Percentiles rank a stretch among this genome's conserved stretches.
phyloP scores from a whole-genome alignment of 2,797 vertebrate species.

The Poeciliopsis infans region DNA sequence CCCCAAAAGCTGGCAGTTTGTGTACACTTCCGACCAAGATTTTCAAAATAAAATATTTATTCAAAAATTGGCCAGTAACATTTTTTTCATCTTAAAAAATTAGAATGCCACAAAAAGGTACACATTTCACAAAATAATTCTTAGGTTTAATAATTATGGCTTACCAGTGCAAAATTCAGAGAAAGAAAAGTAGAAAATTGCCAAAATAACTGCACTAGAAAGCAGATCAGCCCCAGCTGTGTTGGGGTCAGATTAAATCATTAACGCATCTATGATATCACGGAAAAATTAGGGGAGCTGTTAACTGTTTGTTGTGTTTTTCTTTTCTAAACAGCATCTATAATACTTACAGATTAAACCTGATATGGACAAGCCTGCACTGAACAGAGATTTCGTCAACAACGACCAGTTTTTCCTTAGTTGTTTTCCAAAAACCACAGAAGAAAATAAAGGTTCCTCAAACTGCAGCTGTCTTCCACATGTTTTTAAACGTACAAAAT shows the following conservation, averaged over 20 bases:
- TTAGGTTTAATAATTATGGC: not conserved
- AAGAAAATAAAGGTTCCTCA: not conserved
- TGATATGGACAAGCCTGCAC: not conserved
- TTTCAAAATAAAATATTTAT: slow-evolving; percentile 52
- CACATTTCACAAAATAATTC: not conserved
- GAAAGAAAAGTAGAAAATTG: not conserved
- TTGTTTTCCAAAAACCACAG: not conserved
- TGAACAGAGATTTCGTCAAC: not conserved
- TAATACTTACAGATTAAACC: not conserved
- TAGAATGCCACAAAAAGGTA: not conserved
- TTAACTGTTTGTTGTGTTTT: not conserved
- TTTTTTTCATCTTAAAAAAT: not conserved
- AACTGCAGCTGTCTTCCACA: not conserved
- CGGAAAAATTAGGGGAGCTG: not conserved
- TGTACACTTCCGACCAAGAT: not conserved
- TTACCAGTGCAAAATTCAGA: not conserved
- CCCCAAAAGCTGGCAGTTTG: not conserved
- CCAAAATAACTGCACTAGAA: not conserved
- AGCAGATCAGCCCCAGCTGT: not conserved
- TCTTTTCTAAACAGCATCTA: not conserved
- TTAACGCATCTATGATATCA: no score
- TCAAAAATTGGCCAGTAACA: not conserved
- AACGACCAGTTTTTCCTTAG: not conserved
- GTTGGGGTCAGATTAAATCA: not conserved
- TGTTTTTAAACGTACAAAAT: not conserved